Conservation (phyloP, 2,797 vertebrate species). For the Eleutherodactylus coqui region DNA sequence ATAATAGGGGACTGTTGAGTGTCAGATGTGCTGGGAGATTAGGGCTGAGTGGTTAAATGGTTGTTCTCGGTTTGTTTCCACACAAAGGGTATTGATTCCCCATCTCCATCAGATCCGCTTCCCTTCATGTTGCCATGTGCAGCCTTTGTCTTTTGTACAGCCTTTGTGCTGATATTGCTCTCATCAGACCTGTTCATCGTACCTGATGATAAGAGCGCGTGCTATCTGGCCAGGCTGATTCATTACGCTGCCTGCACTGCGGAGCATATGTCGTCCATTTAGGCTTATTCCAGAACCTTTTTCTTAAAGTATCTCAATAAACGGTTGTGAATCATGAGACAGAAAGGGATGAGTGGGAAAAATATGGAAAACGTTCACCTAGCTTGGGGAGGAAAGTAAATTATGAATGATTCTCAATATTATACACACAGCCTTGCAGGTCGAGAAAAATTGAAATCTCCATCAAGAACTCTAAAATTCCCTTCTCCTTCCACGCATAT, state of each 20-base stretch:
- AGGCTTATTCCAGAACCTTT: neutral
- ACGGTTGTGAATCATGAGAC: neutral
- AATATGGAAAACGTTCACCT: neutral
- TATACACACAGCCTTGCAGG: neutral
- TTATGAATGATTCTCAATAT: neutral
- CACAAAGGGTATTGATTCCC: conserved; percentile 55
- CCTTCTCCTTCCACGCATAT: neutral
- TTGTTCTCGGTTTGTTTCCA: conserved; percentile 48
- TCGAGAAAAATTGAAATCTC: neutral
- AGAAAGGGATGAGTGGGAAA: neutral
- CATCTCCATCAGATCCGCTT: conserved; percentile 40
- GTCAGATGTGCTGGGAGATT: conserved; percentile 48
- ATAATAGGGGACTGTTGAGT: conserved; percentile 28
- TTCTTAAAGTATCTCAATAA: neutral
- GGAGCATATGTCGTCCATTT: neutral
- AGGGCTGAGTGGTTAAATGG: conserved; percentile 39
- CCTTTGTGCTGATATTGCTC: conserved; percentile 48
- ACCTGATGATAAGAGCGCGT: conserved; percentile 14
- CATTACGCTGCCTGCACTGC: neutral
- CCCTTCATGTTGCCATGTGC: conserved; percentile 23
- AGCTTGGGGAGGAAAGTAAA: neutral
- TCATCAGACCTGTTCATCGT: conserved; percentile 23
- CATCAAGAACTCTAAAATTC: neutral
- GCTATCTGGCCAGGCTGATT: conserved; percentile 29
- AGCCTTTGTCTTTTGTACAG: conserved; percentile 37